These are phyloP conservation scores for Propithecus deckenii DNA, from an alignment of 2,797 vertebrate genomes.

Conservation along the genomic window DNA sequence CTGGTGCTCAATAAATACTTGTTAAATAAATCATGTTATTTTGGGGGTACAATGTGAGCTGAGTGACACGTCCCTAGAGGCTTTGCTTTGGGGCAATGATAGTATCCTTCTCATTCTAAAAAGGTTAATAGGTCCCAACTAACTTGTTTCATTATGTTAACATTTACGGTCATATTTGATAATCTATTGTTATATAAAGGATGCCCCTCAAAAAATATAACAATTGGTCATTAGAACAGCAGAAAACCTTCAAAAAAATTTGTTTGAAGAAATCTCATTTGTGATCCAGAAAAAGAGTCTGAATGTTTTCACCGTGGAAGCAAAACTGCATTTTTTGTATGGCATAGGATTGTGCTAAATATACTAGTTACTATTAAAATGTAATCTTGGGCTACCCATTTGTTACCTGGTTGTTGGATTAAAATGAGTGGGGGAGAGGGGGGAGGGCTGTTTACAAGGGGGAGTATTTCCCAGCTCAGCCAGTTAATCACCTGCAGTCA, in stretches of 20 bases:
- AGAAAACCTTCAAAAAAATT: background rate
- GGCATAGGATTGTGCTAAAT: background rate
- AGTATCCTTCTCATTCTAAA: background rate
- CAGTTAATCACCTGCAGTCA: background rate
- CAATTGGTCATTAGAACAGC: background rate
- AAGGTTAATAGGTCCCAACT: background rate
- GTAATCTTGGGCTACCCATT: background rate
- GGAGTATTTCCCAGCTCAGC: background rate
- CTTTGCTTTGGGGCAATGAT: background rate
- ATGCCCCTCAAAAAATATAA: background rate
- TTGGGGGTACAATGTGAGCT: background rate
- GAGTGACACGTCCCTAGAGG: background rate
- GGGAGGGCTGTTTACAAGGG: background rate
- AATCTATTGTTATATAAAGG: background rate
- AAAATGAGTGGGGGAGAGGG: background rate
- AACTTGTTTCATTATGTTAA: background rate
- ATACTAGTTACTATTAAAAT: background rate
- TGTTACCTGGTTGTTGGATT: background rate
- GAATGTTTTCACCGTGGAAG: background rate
- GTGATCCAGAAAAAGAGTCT: background rate
- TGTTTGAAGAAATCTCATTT: background rate
- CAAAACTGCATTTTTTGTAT: background rate
- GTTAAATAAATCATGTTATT: background rate
- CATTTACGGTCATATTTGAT: background rate
- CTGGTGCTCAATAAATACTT: background rate